These are phyloP conservation scores for Subacronicta megacephala DNA, from an alignment of 2,888 invertebrate genomes.

Conservation along the genomic window DNA sequence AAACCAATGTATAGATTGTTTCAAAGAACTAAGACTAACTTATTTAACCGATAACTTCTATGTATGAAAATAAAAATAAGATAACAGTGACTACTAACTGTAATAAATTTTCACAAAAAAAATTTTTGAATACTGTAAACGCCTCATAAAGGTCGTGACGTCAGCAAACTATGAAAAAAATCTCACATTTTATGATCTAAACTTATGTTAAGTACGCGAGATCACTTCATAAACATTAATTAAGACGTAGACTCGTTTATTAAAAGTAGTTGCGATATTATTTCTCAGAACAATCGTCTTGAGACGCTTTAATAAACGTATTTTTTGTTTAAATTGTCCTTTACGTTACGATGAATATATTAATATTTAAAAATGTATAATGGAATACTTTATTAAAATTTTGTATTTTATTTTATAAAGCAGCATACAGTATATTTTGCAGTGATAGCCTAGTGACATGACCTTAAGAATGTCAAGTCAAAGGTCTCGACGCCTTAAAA, in stretches of 20 bases:
- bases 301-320: constrained; percentile 33
- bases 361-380: background rate
- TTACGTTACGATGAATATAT: background rate
- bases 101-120: too few relatives aligned
- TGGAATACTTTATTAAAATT: too few relatives aligned
- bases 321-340: background rate
- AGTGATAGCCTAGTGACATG: too few relatives aligned
- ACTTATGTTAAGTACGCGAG: constrained; percentile 51
- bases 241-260: constrained; percentile 55
- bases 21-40: too few relatives aligned
- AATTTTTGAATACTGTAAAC: too few relatives aligned
- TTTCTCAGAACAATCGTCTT: constrained; percentile 59
- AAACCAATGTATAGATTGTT: too few relatives aligned
- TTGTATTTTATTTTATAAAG: background rate
- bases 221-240: constrained; percentile 60
- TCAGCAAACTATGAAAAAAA: constrained; percentile 23
- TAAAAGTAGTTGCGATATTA: constrained; percentile 61
- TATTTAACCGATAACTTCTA: too few relatives aligned
- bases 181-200: constrained; percentile 31
- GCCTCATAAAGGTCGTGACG: constrained; percentile 18
- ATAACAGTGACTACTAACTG: too few relatives aligned
- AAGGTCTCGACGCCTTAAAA: too few relatives aligned
- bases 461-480: too few relatives aligned
- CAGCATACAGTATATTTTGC: rapidly evolving
- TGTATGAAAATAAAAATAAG: too few relatives aligned